Conservation (phyloP, 2,888 invertebrate genomes). For the Limnephilus auricula region DNA sequence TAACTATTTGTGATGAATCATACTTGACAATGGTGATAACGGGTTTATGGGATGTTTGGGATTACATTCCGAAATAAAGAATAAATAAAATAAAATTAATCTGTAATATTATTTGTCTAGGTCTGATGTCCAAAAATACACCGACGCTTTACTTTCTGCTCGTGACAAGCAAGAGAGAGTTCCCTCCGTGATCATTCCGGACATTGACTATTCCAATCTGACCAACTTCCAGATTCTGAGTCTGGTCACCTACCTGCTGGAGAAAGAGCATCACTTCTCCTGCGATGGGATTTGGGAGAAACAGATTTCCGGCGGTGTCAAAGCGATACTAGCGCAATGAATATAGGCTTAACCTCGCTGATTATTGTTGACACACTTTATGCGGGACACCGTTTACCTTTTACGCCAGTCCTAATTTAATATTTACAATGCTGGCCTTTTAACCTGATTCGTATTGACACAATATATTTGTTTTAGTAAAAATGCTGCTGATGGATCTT, state of each 20-base stretch:
- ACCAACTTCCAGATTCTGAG: constrained; percentile 77
- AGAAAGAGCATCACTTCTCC: constrained; percentile 84
- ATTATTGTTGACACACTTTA: neutral
- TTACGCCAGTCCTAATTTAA: no score
- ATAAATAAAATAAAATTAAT: no score
- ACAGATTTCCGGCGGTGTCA: neutral
- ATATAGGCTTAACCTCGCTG: neutral
- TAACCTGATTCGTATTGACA: no score
- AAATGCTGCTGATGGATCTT: no score
- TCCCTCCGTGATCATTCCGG: constrained; percentile 40
- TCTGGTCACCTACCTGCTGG: constrained; percentile 84
- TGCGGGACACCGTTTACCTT: neutral
- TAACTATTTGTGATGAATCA: no score
- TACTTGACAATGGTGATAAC: no score
- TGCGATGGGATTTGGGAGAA: constrained; percentile 85
- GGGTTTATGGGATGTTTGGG: no score
- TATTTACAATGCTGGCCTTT: no score
- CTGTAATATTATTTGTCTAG: constrained; percentile 61
- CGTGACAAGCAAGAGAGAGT: neutral
- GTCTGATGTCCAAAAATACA: constrained; percentile 45
- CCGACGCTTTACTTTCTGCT: neutral
- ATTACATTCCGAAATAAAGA: no score
- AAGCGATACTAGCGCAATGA: neutral
- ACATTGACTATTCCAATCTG: constrained; percentile 64
- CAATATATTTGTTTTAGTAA: no score